A percentile compares a stretch with the other conserved stretches of the same genome.
Conservation (phyloP, 2,888 invertebrate species). For the Lottia gigantea region DNA sequence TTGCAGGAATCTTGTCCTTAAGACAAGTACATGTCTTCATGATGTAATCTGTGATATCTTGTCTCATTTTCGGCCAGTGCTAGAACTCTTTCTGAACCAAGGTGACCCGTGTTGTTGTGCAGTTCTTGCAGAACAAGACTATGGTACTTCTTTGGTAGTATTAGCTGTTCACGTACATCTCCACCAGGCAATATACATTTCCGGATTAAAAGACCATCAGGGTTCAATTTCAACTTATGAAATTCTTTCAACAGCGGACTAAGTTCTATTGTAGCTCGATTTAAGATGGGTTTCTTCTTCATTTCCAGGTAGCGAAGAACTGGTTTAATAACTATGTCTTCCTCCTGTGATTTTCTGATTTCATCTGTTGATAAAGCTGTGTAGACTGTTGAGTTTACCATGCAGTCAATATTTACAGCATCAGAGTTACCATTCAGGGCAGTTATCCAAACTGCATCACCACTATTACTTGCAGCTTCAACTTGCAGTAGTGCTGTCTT, state of each 20-base stretch:
- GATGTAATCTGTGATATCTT: constrained; percentile 21
- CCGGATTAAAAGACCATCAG: neutral
- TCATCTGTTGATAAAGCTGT: neutral
- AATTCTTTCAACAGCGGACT: neutral
- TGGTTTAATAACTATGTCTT: neutral
- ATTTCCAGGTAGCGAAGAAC: neutral
- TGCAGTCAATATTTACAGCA: neutral
- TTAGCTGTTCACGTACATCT: constrained; percentile 5
- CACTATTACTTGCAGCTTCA: neutral
- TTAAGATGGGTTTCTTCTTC: neutral
- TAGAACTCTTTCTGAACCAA: constrained; percentile 17
- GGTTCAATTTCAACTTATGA: neutral
- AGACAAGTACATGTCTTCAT: constrained; percentile 20
- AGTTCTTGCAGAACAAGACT: constrained; percentile 10
- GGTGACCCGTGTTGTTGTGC: constrained; percentile 26
- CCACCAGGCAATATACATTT: constrained; percentile 2
- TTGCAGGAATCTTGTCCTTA: constrained; percentile 16
- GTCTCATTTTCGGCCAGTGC: constrained; percentile 14
- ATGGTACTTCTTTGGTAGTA: constrained; percentile 9
- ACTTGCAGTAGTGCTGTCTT: neutral
- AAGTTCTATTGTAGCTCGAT: neutral
- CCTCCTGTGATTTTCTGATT: neutral
- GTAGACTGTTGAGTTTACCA: neutral
- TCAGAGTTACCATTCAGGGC: neutral
- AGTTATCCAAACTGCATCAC: neutral